Conservation (phyloP, 2,888 invertebrate genomes). For the Leucophora obtusa region DNA sequence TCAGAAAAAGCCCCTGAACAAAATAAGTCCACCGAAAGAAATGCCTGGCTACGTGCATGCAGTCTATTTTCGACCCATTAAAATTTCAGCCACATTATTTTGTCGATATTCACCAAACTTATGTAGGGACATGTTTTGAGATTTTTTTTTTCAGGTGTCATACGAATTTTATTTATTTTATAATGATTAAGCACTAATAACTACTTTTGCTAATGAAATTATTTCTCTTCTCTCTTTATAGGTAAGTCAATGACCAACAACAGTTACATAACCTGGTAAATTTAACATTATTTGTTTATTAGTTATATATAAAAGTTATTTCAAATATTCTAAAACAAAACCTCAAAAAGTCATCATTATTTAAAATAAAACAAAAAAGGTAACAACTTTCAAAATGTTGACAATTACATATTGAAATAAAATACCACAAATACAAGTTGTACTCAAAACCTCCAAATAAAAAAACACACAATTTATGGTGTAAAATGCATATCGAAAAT, state of each 20-base stretch:
- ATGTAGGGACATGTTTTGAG: too few species aligned
- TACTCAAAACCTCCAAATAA: background rate
- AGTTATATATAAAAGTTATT: conserved; percentile 13
- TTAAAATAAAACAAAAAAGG: background rate
- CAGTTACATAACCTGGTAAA: background rate
- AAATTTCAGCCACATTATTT: too few species aligned
- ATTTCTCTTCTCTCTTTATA: conserved; percentile 18
- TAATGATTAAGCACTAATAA: too few species aligned
- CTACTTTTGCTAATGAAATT: background rate
- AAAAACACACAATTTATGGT: background rate
- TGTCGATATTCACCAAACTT: too few species aligned
- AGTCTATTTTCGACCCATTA: too few species aligned
- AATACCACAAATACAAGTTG: conserved; percentile 4
- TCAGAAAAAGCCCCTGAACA: too few species aligned
- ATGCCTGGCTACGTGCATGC: too few species aligned
- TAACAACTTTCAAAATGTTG: conserved; percentile 13
- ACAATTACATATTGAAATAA: conserved; percentile 8
- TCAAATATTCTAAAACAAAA: conserved; percentile 13
- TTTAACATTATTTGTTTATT: conserved; percentile 8
- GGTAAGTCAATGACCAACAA: conserved; percentile 16
- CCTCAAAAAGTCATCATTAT: conserved; percentile 32
- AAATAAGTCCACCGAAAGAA: too few species aligned
- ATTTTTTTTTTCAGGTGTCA: too few species aligned
- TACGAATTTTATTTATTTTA: too few species aligned
- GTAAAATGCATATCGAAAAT: too few species aligned